These are phyloP conservation scores for Stenopsyche tienmushanensis DNA, from an alignment of 1,140 invertebrate species.

Conservation along the genomic window DNA sequence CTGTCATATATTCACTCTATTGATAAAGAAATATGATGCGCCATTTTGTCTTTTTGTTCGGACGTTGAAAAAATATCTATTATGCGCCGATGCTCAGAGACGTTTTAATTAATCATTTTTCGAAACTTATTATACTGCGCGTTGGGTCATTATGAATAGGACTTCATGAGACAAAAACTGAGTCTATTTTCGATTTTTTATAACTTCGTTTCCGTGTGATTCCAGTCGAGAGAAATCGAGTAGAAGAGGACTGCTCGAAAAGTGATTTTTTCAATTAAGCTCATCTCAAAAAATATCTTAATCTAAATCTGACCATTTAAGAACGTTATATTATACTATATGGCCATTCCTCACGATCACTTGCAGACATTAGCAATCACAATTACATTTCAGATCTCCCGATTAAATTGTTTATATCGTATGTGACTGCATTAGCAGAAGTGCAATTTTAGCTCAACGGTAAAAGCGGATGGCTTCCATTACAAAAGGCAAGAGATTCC, in stretches of 20 bases:
- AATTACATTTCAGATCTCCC: too few species aligned
- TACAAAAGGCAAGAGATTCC: constrained; percentile 9
- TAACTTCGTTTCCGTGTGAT: too few species aligned
- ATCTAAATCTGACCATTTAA: too few species aligned
- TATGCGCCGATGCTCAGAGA: neutral
- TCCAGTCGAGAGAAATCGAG: neutral
- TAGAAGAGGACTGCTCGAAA: neutral
- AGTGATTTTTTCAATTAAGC: neutral
- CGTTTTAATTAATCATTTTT: neutral
- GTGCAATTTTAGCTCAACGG: neutral
- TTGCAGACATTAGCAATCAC: neutral
- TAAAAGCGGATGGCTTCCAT: neutral
- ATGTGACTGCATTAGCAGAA: constrained; percentile 18
- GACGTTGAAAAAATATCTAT: constrained; percentile 1
- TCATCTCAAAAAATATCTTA: too few species aligned
- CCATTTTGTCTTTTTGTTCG: constrained; percentile 9
- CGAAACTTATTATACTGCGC: neutral
- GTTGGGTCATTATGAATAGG: too few species aligned
- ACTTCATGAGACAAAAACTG: too few species aligned
- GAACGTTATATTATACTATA: neutral
- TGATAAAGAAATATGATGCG: constrained; percentile 7
- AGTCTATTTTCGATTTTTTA: too few species aligned
- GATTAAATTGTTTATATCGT: constrained; percentile 9
- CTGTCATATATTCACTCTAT: constrained; percentile 12
- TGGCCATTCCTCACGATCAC: neutral